Evolutionary conservation across 2,888 invertebrate species (phyloP).

Genomic region (Aspidiotus rigidus): DNA sequence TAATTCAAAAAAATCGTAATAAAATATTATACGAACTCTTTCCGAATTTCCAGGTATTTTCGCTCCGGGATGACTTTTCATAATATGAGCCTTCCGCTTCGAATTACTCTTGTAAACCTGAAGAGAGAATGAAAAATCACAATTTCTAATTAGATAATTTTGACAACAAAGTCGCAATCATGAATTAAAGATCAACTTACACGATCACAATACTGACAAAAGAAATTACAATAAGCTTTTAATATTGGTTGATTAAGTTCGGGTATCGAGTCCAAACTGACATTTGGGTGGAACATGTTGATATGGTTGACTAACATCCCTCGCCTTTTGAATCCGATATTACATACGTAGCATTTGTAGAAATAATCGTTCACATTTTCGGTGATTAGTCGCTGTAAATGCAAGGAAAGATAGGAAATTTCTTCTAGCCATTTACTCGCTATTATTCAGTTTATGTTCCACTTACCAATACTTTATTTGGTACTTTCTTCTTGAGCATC

Average conservation of each 20-base stretch:
- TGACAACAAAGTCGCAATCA: background rate
- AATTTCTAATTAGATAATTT: background rate
- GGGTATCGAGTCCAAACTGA: constrained; percentile 56
- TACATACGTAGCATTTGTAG: constrained; percentile 66
- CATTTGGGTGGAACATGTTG: constrained; percentile 63
- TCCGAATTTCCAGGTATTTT: constrained; percentile 47
- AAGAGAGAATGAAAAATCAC: constrained; percentile 35
- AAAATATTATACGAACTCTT: constrained; percentile 23
- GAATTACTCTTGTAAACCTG: constrained; percentile 70
- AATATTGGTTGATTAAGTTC: constrained; percentile 70
- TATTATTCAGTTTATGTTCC: background rate
- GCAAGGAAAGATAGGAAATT: no score
- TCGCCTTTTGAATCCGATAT: constrained; percentile 68
- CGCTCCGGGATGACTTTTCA: constrained; percentile 73
- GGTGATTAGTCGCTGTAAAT: constrained; percentile 22
- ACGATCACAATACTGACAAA: constrained; percentile 76
- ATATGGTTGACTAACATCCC: constrained; percentile 80
- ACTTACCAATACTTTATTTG: constrained; percentile 22
- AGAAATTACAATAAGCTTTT: constrained; percentile 66
- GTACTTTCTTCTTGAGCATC: constrained; percentile 10
- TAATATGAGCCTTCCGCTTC: constrained; percentile 71
- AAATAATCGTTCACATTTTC: constrained; percentile 40
- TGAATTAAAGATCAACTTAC: constrained; percentile 40
- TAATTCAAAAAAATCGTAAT: background rate
- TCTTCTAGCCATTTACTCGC: background rate